Percentiles rank a stretch among this genome's conserved stretches.
Conservation (phyloP, 2,797 vertebrate genomes). For the Melanotaenia nigrans region DNA sequence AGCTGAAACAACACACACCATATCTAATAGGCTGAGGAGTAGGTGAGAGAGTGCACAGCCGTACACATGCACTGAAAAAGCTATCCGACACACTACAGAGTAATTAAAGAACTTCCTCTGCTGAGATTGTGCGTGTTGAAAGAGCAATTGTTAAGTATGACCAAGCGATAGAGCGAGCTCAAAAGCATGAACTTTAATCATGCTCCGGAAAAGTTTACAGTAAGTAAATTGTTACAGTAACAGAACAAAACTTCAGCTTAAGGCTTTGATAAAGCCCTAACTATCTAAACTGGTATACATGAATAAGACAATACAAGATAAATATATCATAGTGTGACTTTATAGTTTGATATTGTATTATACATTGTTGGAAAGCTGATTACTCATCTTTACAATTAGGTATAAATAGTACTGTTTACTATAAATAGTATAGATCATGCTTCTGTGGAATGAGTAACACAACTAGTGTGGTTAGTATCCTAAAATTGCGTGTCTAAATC, state of each 20-base stretch:
- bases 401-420: no score
- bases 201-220: slow-evolving; percentile 10
- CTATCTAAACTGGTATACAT: no score
- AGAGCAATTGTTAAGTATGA: slow-evolving; percentile 46
- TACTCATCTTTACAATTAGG: no score
- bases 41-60: slow-evolving; percentile 30
- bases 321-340: background rate
- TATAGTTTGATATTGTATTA: background rate
- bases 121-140: slow-evolving; percentile 43
- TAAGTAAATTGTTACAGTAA: background rate
- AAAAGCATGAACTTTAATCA: slow-evolving; percentile 6
- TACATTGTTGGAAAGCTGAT: no score
- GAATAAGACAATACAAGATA: background rate
- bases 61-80: slow-evolving; percentile 26
- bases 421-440: no score
- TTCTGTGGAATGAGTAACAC: no score
- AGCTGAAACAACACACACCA: slow-evolving; percentile 68
- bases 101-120: slow-evolving; percentile 60
- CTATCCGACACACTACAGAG: slow-evolving; percentile 47
- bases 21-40: slow-evolving; percentile 64
- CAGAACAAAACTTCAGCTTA: background rate
- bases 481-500: no score
- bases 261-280: background rate
- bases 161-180: slow-evolving; percentile 14
- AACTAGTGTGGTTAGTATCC: no score